phyloP scores from a whole-genome alignment of 2,797 vertebrate species.

The Thunnus albacares region DNA sequence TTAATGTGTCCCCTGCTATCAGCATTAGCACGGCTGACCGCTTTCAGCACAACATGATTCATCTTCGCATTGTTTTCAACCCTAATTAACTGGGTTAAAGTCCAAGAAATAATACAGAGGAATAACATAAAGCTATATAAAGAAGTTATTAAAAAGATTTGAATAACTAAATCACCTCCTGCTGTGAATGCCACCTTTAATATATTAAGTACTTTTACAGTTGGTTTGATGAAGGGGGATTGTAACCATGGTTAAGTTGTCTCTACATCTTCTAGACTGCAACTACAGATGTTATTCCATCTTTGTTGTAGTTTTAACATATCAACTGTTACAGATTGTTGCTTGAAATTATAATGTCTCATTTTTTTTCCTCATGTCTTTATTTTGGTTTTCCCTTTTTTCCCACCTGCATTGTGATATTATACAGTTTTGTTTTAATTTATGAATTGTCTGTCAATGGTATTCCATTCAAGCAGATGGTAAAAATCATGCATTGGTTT shows the following conservation, averaged over 20 bases:
- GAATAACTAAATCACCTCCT: background rate
- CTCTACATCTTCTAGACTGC: background rate
- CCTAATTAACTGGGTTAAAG: slow-evolving; percentile 41
- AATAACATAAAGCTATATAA: background rate
- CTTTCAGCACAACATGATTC: slow-evolving; percentile 24
- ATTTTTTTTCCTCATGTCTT: background rate
- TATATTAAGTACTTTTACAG: background rate
- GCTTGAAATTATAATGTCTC: background rate
- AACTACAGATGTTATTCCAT: background rate
- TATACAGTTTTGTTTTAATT: background rate
- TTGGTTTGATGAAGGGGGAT: background rate
- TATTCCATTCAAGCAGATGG: slow-evolving; percentile 45
- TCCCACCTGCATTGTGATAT: background rate
- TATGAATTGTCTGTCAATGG: background rate
- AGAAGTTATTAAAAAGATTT: background rate
- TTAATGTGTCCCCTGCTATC: slow-evolving; percentile 58
- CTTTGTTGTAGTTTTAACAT: background rate
- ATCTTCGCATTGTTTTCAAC: slow-evolving; percentile 43
- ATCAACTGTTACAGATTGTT: background rate
- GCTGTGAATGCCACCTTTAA: too few relatives aligned
- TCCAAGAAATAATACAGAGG: background rate
- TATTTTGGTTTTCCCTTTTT: background rate
- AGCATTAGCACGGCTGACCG: slow-evolving; percentile 55
- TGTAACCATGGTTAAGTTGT: background rate
- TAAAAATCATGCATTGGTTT: slow-evolving; percentile 11